Conservation (phyloP, 1,140 invertebrate genomes). For the Atopsyche davidsoni region DNA sequence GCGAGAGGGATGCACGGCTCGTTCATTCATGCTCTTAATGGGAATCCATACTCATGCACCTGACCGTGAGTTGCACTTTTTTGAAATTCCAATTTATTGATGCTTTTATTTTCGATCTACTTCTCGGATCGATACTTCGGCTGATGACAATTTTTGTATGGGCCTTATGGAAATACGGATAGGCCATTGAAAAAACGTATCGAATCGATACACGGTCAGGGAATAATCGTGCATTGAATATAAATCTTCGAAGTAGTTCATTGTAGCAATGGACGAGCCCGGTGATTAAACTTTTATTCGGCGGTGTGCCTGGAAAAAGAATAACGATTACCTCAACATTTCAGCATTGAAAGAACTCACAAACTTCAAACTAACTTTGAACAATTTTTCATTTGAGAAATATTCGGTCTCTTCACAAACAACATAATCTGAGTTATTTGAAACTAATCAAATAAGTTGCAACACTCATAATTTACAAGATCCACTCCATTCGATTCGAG, state of each 20-base stretch:
- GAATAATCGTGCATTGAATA: conserved; percentile 17
- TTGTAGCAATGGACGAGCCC: not conserved
- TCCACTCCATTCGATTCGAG: too few relatives aligned
- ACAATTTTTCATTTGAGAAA: too few relatives aligned
- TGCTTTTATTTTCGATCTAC: conserved; percentile 15
- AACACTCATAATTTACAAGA: too few relatives aligned
- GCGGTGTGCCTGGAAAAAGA: too few relatives aligned
- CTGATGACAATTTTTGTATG: conserved; percentile 29
- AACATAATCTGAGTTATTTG: too few relatives aligned
- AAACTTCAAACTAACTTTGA: too few relatives aligned
- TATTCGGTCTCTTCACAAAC: too few relatives aligned
- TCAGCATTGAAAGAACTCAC: too few relatives aligned
- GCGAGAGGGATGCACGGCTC: conserved; percentile 1
- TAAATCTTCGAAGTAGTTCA: conserved; percentile 9
- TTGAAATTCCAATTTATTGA: conserved; percentile 28
- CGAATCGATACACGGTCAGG: conserved; percentile 20
- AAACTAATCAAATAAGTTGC: too few relatives aligned
- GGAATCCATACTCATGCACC: conserved; percentile 22
- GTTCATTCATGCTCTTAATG: conserved; percentile 28
- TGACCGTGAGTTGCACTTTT: conserved; percentile 21
- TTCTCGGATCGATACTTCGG: conserved; percentile 4
- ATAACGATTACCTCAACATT: conserved; percentile 1
- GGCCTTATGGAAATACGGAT: conserved; percentile 23
- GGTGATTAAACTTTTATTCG: conserved; percentile 7
- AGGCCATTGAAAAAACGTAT: conserved; percentile 22